These are phyloP conservation scores for Ctenicera cuprea DNA, from an alignment of 2,888 invertebrate species.

Conservation along the genomic window DNA sequence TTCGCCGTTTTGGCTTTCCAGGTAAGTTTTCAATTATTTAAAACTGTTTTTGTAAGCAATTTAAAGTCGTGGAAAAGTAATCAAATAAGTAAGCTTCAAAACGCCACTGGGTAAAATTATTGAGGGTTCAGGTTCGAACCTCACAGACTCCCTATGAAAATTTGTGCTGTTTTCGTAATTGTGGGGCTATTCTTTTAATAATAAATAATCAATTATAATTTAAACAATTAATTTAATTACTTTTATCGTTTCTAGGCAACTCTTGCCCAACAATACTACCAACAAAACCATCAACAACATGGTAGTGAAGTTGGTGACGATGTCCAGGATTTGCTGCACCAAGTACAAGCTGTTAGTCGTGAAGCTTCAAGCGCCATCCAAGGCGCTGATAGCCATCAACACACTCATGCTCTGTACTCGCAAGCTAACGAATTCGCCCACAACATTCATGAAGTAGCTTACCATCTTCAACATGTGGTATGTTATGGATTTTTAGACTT, in stretches of 20 bases:
- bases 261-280: background rate
- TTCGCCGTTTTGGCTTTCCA: conserved; percentile 59
- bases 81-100: no score
- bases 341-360: background rate
- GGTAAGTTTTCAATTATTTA: conserved; percentile 52
- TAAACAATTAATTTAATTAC: no score
- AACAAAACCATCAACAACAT: background rate
- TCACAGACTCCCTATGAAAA: no score
- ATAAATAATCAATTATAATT: no score
- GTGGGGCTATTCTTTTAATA: no score
- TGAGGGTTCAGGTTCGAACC: no score
- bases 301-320: no score
- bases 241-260: background rate
- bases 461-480: conserved; percentile 10
- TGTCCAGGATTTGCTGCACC: no score
- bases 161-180: no score
- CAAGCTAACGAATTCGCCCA: conserved; percentile 15
- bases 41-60: no score
- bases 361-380: background rate
- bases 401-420: background rate
- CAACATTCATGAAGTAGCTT: background rate
- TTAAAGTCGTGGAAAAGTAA: no score
- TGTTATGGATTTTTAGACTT: background rate
- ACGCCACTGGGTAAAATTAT: no score
- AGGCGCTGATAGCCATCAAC: background rate